Evolutionary conservation across 2,888 invertebrate genomes (phyloP).

Genomic region (Arrhopalites spinosus): DNA sequence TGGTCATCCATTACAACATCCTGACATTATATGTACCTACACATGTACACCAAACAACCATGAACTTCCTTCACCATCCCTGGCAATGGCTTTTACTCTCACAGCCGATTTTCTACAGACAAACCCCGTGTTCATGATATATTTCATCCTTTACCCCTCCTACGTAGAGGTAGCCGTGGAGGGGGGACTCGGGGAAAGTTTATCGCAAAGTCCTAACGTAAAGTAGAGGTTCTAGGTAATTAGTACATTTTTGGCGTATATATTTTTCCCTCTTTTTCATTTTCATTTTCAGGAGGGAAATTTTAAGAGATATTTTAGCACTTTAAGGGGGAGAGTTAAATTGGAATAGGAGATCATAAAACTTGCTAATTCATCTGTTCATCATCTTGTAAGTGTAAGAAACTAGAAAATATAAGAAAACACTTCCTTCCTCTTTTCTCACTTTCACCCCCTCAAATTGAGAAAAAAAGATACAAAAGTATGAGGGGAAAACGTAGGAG

Average conservation of each 20-base stretch:
- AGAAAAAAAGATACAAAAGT: background rate
- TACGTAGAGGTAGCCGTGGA: background rate
- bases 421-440: background rate
- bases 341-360: conserved; percentile 24
- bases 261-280: conserved; percentile 12
- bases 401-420: background rate
- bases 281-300: conserved; percentile 2
- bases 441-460: background rate
- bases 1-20: conserved; percentile 28
- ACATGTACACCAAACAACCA: background rate
- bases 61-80: background rate
- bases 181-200: background rate
- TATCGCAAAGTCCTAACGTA: conserved; percentile 1
- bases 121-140: background rate
- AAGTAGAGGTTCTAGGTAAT: conserved; percentile 12
- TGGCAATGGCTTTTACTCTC: background rate
- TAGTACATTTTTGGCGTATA: conserved; percentile 13
- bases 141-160: background rate
- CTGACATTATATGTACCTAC: background rate
- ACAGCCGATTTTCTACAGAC: too few relatives aligned
- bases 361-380: conserved; percentile 26
- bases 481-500: background rate
- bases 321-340: conserved; percentile 10
- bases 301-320: conserved; percentile 17
- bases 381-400: background rate